phyloP scores from a whole-genome alignment of 2,113 vertebrate species.

The Pygoscelis antarcticus region DNA sequence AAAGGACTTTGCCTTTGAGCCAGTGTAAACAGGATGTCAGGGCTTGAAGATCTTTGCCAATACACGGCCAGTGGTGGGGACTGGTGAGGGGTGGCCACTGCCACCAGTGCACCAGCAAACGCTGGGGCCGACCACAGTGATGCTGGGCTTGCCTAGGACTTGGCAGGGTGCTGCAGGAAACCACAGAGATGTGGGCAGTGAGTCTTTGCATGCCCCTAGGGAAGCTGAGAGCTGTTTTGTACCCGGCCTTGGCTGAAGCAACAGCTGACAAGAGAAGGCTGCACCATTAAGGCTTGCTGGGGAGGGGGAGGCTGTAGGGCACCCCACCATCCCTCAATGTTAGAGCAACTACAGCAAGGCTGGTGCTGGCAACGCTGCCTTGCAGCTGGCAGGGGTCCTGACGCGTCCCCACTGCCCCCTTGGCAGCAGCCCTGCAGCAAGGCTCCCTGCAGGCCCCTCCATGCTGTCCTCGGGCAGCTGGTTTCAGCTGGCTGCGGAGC shows the following conservation, averaged over 20 bases:
- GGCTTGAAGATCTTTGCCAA: background rate
- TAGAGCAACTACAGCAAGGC: background rate
- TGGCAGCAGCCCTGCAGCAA: background rate
- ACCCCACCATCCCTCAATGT: background rate
- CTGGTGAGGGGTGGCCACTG: background rate
- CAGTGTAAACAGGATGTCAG: background rate
- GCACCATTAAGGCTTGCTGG: no score
- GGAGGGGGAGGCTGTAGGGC: background rate
- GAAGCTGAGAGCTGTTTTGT: background rate
- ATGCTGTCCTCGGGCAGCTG: background rate
- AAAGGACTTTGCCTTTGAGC: background rate
- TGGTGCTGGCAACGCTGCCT: background rate
- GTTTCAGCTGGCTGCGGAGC: background rate
- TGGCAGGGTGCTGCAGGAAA: background rate
- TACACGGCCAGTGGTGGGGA: accelerated
- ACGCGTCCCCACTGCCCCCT: background rate
- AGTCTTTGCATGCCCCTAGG: background rate
- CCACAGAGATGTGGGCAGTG: background rate
- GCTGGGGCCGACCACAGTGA: background rate
- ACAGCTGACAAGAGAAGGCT: background rate
- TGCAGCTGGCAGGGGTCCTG: background rate
- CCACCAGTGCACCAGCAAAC: background rate
- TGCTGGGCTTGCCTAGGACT: background rate
- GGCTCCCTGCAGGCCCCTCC: background rate
- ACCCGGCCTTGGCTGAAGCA: background rate